Conservation (phyloP, 2,113 vertebrate genomes). For the Nanger granti region DNA sequence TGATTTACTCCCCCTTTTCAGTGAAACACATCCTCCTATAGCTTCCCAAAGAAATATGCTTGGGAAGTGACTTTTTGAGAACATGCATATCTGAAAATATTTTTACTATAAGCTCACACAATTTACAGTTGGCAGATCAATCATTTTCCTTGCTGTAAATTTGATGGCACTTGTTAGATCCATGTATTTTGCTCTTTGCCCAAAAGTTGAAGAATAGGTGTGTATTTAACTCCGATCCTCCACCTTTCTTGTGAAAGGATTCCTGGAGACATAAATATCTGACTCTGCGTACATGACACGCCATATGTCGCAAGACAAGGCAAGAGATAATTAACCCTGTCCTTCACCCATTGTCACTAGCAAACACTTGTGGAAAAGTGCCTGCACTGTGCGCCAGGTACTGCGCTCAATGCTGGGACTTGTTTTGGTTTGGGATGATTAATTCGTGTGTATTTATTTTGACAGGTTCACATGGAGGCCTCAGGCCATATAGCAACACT, state of each 20-base stretch:
- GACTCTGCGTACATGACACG: background rate
- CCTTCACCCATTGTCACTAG: background rate
- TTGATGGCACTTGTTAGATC: background rate
- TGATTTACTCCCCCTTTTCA: background rate
- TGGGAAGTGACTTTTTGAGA: background rate
- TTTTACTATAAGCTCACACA: background rate
- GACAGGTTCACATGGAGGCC: constrained; percentile 60
- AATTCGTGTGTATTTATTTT: constrained; percentile 53
- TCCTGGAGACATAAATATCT: background rate
- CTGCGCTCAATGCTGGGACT: constrained; percentile 17
- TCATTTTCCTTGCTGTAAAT: background rate
- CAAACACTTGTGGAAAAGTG: background rate
- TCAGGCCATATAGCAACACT: constrained; percentile 47
- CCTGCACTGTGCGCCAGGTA: background rate
- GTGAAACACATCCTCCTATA: background rate
- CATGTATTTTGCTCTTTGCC: background rate
- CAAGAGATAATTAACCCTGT: background rate
- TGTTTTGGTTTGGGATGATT: constrained; percentile 48
- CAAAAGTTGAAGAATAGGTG: background rate
- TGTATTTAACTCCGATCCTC: background rate
- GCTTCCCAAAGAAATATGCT: background rate
- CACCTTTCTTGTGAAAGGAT: background rate
- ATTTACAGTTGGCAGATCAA: background rate
- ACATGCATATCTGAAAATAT: background rate
- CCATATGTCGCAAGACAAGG: background rate